A percentile compares a stretch with the other conserved stretches of the same genome.
phyloP scores from a whole-genome alignment of 2,888 invertebrate species.

The Metellina segmentata region DNA sequence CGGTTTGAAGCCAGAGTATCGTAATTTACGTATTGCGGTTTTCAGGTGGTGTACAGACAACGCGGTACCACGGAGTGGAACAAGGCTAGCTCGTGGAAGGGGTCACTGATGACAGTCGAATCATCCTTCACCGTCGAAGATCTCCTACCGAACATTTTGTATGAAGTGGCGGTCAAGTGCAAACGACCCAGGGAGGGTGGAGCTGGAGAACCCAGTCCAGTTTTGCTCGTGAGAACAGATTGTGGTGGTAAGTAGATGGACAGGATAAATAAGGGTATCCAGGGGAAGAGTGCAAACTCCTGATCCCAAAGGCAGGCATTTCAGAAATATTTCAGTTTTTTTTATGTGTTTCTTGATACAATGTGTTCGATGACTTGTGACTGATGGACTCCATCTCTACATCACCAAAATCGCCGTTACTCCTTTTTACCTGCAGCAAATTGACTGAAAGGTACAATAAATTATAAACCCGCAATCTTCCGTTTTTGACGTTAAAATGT shows the following conservation, averaged over 20 bases:
- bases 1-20: neutral
- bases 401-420: no score
- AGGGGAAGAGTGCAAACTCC: no score
- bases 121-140: neutral
- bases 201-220: constrained; percentile 49
- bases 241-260: constrained; percentile 62
- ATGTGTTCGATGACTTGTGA: no score
- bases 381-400: no score
- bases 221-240: constrained; percentile 41
- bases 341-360: no score
- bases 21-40: neutral
- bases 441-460: no score
- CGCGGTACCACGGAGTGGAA: constrained; percentile 15
- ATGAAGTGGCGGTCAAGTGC: constrained; percentile 66
- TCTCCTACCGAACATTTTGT: constrained; percentile 52
- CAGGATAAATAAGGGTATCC: no score
- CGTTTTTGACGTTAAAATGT: no score
- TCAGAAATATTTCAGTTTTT: no score
- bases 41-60: constrained; percentile 61
- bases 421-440: no score
- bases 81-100: constrained; percentile 56
- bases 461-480: no score
- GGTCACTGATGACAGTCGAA: neutral
- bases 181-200: constrained; percentile 57
- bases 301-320: no score